A percentile compares a stretch with the other conserved stretches of the same genome.
Evolutionary conservation across 2,888 invertebrate genomes (phyloP).

Genomic region (Brachyptera putata): DNA sequence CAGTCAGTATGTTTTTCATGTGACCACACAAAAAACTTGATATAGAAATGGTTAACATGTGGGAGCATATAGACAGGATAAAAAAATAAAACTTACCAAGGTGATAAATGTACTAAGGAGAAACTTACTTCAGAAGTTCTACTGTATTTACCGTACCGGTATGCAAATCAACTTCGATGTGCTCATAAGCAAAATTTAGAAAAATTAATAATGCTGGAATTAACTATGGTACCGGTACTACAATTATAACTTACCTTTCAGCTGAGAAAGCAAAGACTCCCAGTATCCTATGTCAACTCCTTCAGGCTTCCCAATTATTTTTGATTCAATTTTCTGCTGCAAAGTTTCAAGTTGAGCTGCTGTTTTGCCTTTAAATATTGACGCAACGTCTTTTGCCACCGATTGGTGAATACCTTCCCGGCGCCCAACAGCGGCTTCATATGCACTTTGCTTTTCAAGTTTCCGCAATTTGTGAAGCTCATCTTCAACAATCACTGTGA

Average conservation of each 20-base stretch:
- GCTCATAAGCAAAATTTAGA: no score
- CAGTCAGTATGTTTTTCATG: no score
- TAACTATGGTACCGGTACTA: no score
- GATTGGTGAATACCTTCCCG: slow-evolving; percentile 85
- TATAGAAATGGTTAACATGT: no score
- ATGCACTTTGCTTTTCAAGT: slow-evolving; percentile 59
- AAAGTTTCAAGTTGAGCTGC: slow-evolving; percentile 79
- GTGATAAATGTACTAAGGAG: no score
- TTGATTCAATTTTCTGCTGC: slow-evolving; percentile 78
- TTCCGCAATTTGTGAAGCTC: slow-evolving; percentile 84
- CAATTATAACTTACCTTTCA: slow-evolving; percentile 80
- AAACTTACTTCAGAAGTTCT: no score
- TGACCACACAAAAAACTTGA: no score
- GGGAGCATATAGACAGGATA: no score
- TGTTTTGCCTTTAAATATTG: slow-evolving; percentile 90
- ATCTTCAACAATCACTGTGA: slow-evolving; percentile 90
- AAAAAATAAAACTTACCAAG: no score
- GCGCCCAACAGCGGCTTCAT: slow-evolving; percentile 55
- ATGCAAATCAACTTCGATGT: no score
- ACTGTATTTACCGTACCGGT: no score
- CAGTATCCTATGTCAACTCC: slow-evolving; percentile 96
- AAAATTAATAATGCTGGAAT: no score
- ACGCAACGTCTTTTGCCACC: slow-evolving; percentile 84
- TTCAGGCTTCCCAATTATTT: slow-evolving; percentile 77
- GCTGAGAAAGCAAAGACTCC: slow-evolving; percentile 92